A percentile compares a stretch with the other conserved stretches of the same genome.
These are phyloP conservation scores for Manis javanica DNA, from an alignment of 2,797 vertebrate species.

Conservation along the genomic window DNA sequence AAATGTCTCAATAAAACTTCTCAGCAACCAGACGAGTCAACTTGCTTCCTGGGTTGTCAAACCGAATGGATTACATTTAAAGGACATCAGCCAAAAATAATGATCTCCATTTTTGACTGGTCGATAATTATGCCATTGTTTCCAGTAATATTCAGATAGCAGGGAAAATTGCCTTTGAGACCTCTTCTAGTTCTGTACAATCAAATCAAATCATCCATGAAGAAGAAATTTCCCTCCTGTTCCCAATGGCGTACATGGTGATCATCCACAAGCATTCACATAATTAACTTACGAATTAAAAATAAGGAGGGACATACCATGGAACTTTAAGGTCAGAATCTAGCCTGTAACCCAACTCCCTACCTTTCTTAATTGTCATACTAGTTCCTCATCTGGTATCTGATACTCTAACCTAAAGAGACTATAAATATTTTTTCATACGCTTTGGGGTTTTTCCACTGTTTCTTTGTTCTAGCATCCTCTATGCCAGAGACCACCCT, in stretches of 20 bases:
- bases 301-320: neutral
- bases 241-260: conserved; percentile 16
- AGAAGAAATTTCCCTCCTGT: conserved; percentile 57
- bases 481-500: neutral
- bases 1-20: neutral
- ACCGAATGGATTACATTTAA: conserved; percentile 55
- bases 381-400: neutral
- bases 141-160: conserved; percentile 57
- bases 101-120: conserved; percentile 11
- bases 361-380: neutral
- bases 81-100: conserved; percentile 64
- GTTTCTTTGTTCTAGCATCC: neutral
- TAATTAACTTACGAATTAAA: conserved; percentile 48
- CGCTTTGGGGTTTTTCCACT: neutral
- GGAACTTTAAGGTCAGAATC: neutral
- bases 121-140: conserved; percentile 59
- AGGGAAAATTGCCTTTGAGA: conserved; percentile 60
- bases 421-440: neutral
- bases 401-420: neutral
- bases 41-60: conserved; percentile 26
- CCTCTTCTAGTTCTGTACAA: conserved; percentile 59
- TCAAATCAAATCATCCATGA: conserved; percentile 63
- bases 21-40: neutral
- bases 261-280: neutral
- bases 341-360: neutral